Conservation (phyloP, 2,797 vertebrate genomes). For the Poecilia gillii region DNA sequence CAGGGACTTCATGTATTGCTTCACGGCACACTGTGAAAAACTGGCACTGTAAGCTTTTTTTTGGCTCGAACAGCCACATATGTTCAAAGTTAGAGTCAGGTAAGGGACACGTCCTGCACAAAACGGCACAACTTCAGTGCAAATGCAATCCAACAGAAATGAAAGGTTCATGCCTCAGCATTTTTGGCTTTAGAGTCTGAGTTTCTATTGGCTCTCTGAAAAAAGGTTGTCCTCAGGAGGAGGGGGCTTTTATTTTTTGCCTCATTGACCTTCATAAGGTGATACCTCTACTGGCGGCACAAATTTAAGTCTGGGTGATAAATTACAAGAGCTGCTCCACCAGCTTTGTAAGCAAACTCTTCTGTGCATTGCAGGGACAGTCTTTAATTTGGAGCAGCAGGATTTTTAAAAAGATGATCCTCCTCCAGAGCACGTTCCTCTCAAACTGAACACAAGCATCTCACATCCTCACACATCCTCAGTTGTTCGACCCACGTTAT, state of each 20-base stretch:
- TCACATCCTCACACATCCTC: constrained; percentile 24
- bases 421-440: constrained; percentile 17
- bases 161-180: constrained; percentile 40
- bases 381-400: constrained; percentile 58
- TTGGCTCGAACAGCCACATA: constrained; percentile 45
- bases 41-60: constrained; percentile 41
- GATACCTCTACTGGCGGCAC: constrained; percentile 51
- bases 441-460: constrained; percentile 39
- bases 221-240: constrained; percentile 43
- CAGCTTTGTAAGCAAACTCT: constrained; percentile 62
- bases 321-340: constrained; percentile 61
- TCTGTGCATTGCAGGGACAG: constrained; percentile 41
- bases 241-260: constrained; percentile 49
- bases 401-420: constrained; percentile 29
- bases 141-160: constrained; percentile 48
- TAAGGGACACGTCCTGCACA: constrained; percentile 52
- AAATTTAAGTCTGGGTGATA: constrained; percentile 66
- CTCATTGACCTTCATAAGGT: constrained; percentile 66
- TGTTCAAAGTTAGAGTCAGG: constrained; percentile 48
- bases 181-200: constrained; percentile 48
- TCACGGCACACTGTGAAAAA: constrained; percentile 41
- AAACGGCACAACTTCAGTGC: constrained; percentile 36
- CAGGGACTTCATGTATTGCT: constrained; percentile 52
- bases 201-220: constrained; percentile 41
- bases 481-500: constrained; percentile 43